phyloP scores from a whole-genome alignment of 2,888 invertebrate genomes.

The Exephanes ischioxanthus region DNA sequence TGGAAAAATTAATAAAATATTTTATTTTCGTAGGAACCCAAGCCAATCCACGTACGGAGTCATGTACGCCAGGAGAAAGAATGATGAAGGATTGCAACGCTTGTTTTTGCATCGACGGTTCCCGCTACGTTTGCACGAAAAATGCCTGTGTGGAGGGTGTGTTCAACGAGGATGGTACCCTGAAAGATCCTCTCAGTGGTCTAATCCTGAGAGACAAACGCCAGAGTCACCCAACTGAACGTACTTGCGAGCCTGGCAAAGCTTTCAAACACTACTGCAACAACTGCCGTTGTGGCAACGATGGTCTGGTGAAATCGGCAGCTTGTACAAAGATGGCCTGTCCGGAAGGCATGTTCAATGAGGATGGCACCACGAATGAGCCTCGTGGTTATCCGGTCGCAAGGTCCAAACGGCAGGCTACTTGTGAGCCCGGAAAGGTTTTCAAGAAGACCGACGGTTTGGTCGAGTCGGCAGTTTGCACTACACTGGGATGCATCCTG shows the following conservation, averaged over 20 bases:
- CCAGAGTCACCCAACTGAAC: background rate
- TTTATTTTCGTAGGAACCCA: background rate
- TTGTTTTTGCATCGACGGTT: slow-evolving; percentile 41
- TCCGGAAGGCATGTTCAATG: background rate
- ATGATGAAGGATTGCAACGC: slow-evolving; percentile 36
- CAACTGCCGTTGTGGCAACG: background rate
- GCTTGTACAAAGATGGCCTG: slow-evolving; percentile 33
- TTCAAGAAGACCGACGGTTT: background rate
- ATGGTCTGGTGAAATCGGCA: background rate
- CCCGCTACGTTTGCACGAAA: slow-evolving; percentile 33
- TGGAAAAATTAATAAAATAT: too few relatives aligned
- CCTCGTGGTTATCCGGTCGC: background rate
- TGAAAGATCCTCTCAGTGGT: background rate
- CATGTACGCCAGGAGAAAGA: slow-evolving; percentile 31
- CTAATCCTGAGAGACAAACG: background rate
- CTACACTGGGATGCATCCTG: background rate
- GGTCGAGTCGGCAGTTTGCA: background rate
- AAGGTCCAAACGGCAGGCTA: background rate
- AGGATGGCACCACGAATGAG: background rate
- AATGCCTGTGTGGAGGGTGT: slow-evolving; percentile 16
- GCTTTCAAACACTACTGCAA: slow-evolving; percentile 28
- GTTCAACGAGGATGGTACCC: slow-evolving; percentile 12
- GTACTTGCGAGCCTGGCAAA: background rate
- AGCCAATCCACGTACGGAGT: too few relatives aligned
- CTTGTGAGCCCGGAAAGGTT: background rate